Base-by-base conservation (phyloP, 1,140 invertebrate species). In the Drosophila mauritiana region DNA sequence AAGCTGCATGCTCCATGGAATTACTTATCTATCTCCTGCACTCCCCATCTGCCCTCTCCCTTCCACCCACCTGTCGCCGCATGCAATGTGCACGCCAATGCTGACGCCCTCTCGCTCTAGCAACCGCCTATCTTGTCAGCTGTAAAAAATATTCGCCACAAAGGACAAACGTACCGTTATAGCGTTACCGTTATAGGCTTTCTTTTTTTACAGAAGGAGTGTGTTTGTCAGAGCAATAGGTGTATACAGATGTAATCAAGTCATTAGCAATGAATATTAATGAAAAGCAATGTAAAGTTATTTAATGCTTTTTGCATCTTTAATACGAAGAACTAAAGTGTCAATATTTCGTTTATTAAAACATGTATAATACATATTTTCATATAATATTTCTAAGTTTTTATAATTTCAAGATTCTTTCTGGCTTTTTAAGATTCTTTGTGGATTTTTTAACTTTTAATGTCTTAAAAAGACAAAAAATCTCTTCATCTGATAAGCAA, bases 151-250 rank as follows among this genome's bases (percentile, higher is more conserved):
- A 61, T 73, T 69, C 52, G 82, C 84, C 84, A 80, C 84, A 89
- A 89, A 89, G 84, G 85, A 89, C 84, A 89, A 89, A 85, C 57
- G 72, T 64, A 68, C 40, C 43, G 51, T 64, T 70, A 63, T 64
- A 68, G 37, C 46, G 51, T 64, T 70, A 63, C 67, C 31, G 36
- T 31, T 54, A 13, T 73, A 68, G 37, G 56, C 56, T 43, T 42
- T 10, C 31, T 31, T 31, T 31, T 8, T 22, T 13, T 11, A 5
- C 6, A 3, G 39, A 22, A 49, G 12, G 12, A 52, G 31, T 40
- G 53, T 55, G 53, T 55, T 54, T 55, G 53, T 39, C 53, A 56
- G 39, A 31, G 13, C 11, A 13, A 42, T 5, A 62, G 54, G 37
- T 59, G 37, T 13, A 56, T 20, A 70, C 62, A 65, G 15, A 52